Conservation (phyloP, 2,797 vertebrate species). For the Triplophysa yarkandensis region DNA sequence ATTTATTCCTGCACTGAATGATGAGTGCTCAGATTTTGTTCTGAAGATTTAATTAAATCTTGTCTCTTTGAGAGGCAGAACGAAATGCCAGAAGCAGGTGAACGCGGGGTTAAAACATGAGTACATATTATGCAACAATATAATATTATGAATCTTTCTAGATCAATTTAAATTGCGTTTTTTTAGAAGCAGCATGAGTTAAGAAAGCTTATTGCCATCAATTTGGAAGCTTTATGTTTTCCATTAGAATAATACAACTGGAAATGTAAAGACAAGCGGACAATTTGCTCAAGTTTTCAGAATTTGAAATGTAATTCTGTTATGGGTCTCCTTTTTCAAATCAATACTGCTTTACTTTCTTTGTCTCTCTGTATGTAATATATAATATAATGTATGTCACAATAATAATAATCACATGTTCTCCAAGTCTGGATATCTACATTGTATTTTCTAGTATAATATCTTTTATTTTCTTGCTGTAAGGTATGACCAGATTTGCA, state of each 20-base stretch:
- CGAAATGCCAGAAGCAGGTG: conserved; percentile 46
- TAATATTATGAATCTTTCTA: conserved; percentile 23
- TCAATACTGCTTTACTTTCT: background rate
- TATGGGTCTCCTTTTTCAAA: background rate
- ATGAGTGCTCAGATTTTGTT: conserved; percentile 75
- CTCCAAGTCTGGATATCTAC: background rate
- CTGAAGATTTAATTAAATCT: conserved; percentile 72
- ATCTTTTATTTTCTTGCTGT: background rate
- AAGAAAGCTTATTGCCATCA: background rate
- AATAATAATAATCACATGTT: background rate
- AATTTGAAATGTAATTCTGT: background rate
- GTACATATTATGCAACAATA: conserved; percentile 17
- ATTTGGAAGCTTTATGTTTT: background rate
- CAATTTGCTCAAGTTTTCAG: background rate
- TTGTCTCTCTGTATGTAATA: too few relatives aligned
- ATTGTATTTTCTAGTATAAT: background rate
- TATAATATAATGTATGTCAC: background rate
- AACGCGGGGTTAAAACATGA: conserved; percentile 44
- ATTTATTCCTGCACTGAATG: conserved; percentile 72
- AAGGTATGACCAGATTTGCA: background rate
- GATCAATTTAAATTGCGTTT: conserved; percentile 21
- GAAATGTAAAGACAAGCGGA: background rate
- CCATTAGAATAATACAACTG: background rate
- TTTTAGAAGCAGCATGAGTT: background rate
- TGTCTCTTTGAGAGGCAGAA: conserved; percentile 63